Evolutionary conservation across 2,888 invertebrate species (phyloP).

Genomic region (Eupithecia subumbrata): DNA sequence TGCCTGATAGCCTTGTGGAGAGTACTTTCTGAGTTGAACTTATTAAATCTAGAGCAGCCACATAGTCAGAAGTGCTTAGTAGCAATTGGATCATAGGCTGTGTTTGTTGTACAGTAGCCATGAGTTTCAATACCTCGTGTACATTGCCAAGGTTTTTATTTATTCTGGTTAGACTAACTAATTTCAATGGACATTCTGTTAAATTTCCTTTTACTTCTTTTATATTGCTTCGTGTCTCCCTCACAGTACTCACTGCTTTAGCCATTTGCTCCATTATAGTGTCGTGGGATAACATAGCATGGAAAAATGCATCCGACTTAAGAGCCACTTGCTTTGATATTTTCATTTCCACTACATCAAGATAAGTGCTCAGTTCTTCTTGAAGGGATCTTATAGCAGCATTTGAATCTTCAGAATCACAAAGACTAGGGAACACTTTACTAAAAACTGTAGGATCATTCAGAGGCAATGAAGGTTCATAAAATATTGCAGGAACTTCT

Average conservation of each 20-base stretch:
- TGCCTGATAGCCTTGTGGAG: conserved; percentile 93
- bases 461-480: conserved; percentile 90
- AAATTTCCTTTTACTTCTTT: conserved; percentile 90
- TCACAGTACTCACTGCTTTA: conserved; percentile 90
- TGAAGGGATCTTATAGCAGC: conserved; percentile 89
- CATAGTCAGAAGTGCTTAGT: conserved; percentile 97
- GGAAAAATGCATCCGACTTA: conserved; percentile 98
- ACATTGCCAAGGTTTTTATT: conserved; percentile 86
- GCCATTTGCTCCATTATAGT: conserved; percentile 97
- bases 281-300: conserved; percentile 99
- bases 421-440: conserved; percentile 90
- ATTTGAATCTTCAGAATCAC: conserved; percentile 83
- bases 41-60: conserved; percentile 98
- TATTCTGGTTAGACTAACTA: conserved; percentile 88
- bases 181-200: conserved; percentile 91
- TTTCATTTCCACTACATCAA: conserved; percentile 97
- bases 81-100: conserved; percentile 98
- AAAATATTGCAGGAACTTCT: conserved; percentile 93
- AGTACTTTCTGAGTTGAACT: conserved; percentile 98
- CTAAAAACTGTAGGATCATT: conserved; percentile 92
- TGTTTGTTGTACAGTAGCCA: conserved; percentile 98
- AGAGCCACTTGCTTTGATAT: conserved; percentile 96
- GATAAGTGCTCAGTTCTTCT: conserved; percentile 96
- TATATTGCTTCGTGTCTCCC: conserved; percentile 89
- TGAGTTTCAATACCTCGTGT: conserved; percentile 91